Percentiles rank a stretch among this genome's conserved stretches.
Conservation (phyloP, 2,888 invertebrate species). For the Agriopis marginaria region DNA sequence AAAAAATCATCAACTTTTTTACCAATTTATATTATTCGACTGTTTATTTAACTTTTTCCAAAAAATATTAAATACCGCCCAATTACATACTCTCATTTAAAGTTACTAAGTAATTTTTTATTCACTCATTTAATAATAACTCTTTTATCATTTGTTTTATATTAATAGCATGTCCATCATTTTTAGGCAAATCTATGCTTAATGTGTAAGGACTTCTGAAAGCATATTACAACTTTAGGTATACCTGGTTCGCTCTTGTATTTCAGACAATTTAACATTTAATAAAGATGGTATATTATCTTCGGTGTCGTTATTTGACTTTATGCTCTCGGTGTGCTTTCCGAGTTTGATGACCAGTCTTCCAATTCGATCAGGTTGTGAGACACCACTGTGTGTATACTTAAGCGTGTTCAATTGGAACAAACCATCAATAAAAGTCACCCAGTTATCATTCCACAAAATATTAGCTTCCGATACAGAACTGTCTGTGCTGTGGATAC, state of each 20-base stretch:
- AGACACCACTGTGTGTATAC: constrained; percentile 80
- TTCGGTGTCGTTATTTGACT: neutral
- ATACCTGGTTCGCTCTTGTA: neutral
- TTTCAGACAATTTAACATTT: neutral
- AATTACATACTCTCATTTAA: no score
- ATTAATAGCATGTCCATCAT: no score
- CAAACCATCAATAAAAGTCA: constrained; percentile 92
- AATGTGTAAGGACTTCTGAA: no score
- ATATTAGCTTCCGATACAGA: constrained; percentile 59
- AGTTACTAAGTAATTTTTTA: no score
- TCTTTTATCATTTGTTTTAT: no score
- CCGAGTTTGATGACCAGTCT: neutral
- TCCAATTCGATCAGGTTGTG: constrained; percentile 4
- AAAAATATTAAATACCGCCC: no score
- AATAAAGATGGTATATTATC: neutral
- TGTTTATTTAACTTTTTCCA: no score
- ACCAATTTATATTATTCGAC: no score
- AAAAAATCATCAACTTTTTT: no score
- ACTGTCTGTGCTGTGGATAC: constrained; percentile 47
- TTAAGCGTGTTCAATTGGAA: constrained; percentile 90
- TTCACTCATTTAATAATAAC: no score
- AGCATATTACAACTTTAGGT: neutral
- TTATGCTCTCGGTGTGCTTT: neutral
- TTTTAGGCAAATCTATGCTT: no score
- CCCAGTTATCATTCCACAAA: constrained; percentile 91